Base-by-base conservation (phyloP, 2,113 vertebrate species). In the Silurus asotus region DNA sequence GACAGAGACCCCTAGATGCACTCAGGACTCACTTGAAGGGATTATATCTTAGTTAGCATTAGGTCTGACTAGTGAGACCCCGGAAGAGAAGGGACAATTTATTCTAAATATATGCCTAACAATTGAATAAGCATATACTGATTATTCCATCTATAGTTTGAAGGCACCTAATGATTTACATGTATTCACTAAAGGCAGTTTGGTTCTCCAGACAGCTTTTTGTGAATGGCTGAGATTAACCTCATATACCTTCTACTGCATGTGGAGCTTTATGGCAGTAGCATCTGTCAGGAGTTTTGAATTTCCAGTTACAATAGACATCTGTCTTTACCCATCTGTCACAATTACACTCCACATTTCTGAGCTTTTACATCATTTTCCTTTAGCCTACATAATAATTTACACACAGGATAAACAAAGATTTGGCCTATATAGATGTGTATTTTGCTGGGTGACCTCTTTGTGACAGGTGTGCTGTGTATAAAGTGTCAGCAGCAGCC, bases 241-340 rank as follows among this genome's bases (percentile, higher is more conserved):
- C 25, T 80, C n/a, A 49, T 61, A 7, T 55, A 72, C 13, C 13
- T 80, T 59, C 23, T 81, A 67, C 77, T 72, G 17, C 28, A 59
- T 10, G 6, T 86, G 14, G 45, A 61, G 20, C 14, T 86, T 61
- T 64, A 51, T 55, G 14, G 19, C n/a, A 15, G 3, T 23, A 86
- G 56, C 77, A 86, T 81, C 84, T 81, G 85, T 80, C 65, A 86
- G 64, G 20, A 37, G 53, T 86, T 80, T 72, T 80, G 84, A 59
- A 28, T 58, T 84, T 56, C 23, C 19, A 23, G 58, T 81, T 69
- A 87, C 70, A 87, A 61, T 75, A 5, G 81, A 78, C 84, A 78
- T 78, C 77, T 85, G 85, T 77, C 81, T 76, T 83, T 49, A 20
- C 25, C 80, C 84, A 89, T 89, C 86, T 89, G 88, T 75, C 76